phyloP scores from a whole-genome alignment of 2,888 invertebrate species.

The Sinotaia quadrata region DNA sequence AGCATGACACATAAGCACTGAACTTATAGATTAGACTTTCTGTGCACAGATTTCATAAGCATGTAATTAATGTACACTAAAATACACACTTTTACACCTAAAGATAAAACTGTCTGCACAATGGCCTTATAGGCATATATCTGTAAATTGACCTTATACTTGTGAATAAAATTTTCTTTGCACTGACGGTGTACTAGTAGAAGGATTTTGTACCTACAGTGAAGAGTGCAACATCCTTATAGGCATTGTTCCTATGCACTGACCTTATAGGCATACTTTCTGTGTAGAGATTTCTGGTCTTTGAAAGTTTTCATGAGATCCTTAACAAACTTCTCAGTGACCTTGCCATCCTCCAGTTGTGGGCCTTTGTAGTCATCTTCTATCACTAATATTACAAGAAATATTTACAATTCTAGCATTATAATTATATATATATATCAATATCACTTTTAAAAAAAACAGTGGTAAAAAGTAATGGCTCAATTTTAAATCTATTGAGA shows the following conservation, averaged over 20 bases:
- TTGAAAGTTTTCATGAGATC: constrained; percentile 92
- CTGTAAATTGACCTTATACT: too few species aligned
- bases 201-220: too few species aligned
- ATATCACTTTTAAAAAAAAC: background rate
- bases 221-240: background rate
- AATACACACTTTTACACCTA: too few species aligned
- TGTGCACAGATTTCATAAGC: too few species aligned
- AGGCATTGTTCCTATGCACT: background rate
- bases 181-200: too few species aligned
- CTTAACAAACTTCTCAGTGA: constrained; percentile 90
- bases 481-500: too few species aligned
- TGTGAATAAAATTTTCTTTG: too few species aligned
- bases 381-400: constrained; percentile 79
- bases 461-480: background rate
- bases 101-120: too few species aligned
- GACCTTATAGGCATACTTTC: constrained; percentile 95
- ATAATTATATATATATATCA: background rate
- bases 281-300: constrained; percentile 92
- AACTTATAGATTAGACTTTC: too few species aligned
- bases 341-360: constrained; percentile 80
- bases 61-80: too few species aligned
- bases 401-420: background rate
- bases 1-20: too few species aligned
- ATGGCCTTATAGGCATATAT: too few species aligned
- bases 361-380: constrained; percentile 97